Evolutionary conservation across 2,888 invertebrate genomes (phyloP).

Genomic region (Epistrophe grossulariae): DNA sequence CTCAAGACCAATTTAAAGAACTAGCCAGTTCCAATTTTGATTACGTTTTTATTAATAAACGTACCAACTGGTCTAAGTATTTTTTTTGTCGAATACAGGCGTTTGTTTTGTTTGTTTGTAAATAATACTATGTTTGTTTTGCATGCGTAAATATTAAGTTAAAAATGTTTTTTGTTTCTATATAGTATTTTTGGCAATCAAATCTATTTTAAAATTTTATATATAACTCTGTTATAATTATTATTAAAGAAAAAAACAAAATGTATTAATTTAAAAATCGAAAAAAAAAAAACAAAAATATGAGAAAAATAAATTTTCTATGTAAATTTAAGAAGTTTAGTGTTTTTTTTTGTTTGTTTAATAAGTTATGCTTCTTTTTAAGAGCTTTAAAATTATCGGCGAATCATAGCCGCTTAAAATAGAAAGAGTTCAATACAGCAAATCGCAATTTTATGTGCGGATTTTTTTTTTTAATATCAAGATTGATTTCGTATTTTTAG

Average conservation of each 20-base stretch:
- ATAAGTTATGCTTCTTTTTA: not conserved
- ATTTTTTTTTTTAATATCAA: too few relatives aligned
- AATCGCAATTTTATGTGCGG: too few relatives aligned
- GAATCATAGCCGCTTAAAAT: not conserved
- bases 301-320: slow-evolving; percentile 73
- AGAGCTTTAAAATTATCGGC: not conserved
- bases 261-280: slow-evolving; percentile 38
- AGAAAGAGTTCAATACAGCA: not conserved
- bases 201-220: slow-evolving; percentile 48
- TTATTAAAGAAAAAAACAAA: slow-evolving; percentile 45
- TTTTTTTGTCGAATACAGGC: slow-evolving; percentile 48
- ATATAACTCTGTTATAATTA: slow-evolving; percentile 62
- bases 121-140: slow-evolving; percentile 66
- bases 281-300: slow-evolving; percentile 52
- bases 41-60: not conserved
- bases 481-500: too few relatives aligned
- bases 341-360: not conserved
- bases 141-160: slow-evolving; percentile 65
- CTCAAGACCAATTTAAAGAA: slow-evolving; percentile 56
- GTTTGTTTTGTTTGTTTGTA: slow-evolving; percentile 68
- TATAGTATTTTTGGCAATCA: slow-evolving; percentile 60
- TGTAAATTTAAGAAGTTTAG: slow-evolving; percentile 31
- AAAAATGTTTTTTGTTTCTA: slow-evolving; percentile 41
- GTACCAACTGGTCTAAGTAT: slow-evolving; percentile 25
- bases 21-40: slow-evolving; percentile 16